Conservation (phyloP, 2,113 vertebrate species). For the Butorides virescens region DNA sequence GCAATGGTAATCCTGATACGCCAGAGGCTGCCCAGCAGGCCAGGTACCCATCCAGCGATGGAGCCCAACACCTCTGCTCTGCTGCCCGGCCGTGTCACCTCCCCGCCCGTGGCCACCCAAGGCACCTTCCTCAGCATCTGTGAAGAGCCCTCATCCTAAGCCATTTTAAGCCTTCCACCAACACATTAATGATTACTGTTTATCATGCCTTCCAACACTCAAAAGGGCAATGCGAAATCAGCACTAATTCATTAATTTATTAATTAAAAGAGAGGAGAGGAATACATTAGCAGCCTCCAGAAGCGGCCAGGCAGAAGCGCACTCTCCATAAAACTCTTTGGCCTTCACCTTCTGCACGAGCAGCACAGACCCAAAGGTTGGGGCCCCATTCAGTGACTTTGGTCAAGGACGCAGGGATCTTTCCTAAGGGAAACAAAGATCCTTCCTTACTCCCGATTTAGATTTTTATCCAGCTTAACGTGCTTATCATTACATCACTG, state of each 20-base stretch:
- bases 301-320: background rate
- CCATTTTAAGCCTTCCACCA: background rate
- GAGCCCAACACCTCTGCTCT: background rate
- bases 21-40: background rate
- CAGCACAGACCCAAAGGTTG: background rate
- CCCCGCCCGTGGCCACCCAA: rapidly evolving
- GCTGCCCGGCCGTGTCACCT: rapidly evolving
- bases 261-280: constrained; percentile 2
- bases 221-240: constrained; percentile 14
- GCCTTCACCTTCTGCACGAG: background rate
- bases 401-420: background rate
- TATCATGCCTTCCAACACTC: background rate
- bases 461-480: background rate
- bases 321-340: background rate
- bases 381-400: background rate
- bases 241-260: background rate
- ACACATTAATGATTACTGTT: background rate
- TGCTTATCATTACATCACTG: too few species aligned
- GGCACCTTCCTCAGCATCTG: background rate
- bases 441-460: background rate
- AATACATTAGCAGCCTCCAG: background rate
- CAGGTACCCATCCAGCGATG: rapidly evolving
- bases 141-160: background rate
- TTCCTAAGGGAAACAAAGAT: background rate
- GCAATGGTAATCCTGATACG: background rate